Percentiles rank a stretch among this genome's conserved stretches.
phyloP scores from a whole-genome alignment of 2,888 invertebrate species.

The Dromius quadrimaculatus region DNA sequence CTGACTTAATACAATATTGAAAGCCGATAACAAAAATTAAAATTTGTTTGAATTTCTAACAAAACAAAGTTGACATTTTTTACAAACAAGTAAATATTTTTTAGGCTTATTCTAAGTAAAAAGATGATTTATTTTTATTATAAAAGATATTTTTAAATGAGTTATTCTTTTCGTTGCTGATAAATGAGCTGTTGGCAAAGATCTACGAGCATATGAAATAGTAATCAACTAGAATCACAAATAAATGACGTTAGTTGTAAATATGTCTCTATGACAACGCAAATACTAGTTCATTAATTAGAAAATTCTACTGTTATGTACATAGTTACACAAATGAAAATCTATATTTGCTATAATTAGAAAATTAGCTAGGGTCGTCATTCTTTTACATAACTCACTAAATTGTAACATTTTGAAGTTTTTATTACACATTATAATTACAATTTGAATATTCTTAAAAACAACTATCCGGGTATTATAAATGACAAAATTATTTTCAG shows the following conservation, averaged over 20 bases:
- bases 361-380: constrained; percentile 5
- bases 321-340: constrained; percentile 16
- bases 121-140: constrained; percentile 37
- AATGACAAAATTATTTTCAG: constrained; percentile 40
- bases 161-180: constrained; percentile 29
- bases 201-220: constrained; percentile 4
- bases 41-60: constrained; percentile 36
- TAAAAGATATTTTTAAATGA: constrained; percentile 45
- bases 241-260: constrained; percentile 31
- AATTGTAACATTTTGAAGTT: constrained; percentile 44
- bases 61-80: constrained; percentile 35
- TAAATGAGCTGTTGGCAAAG: constrained; percentile 14
- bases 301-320: constrained; percentile 31
- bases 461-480: constrained; percentile 46
- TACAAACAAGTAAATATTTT: constrained; percentile 37
- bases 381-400: constrained; percentile 33
- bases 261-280: constrained; percentile 22
- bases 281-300: constrained; percentile 23
- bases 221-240: constrained; percentile 9
- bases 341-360: background rate
- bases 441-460: constrained; percentile 44
- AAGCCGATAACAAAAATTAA: constrained; percentile 41
- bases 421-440: constrained; percentile 51
- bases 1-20: constrained; percentile 34
- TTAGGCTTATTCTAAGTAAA: constrained; percentile 39